Percentiles rank a stretch among this genome's conserved stretches.
Evolutionary conservation across 2,113 vertebrate genomes (phyloP).

Genomic region (Periophthalmodon schlosseri): DNA sequence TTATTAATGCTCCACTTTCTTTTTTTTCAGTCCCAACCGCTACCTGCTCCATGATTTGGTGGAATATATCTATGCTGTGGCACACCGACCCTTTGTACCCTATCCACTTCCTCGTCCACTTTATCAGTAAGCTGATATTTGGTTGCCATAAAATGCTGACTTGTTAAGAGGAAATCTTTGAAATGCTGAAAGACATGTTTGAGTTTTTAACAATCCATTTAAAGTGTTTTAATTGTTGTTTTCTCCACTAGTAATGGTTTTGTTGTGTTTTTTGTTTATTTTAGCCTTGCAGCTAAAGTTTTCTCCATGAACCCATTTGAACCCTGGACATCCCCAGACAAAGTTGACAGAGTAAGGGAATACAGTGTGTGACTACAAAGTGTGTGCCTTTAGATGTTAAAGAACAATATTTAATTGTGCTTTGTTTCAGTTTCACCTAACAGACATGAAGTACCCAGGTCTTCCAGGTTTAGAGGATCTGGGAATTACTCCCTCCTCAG

Average conservation of each 20-base stretch:
- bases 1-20: background rate
- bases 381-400: background rate
- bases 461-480: slow-evolving; percentile 93
- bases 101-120: slow-evolving; percentile 86
- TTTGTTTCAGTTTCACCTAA: slow-evolving; percentile 82
- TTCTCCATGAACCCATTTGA: slow-evolving; percentile 89
- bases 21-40: slow-evolving; percentile 80
- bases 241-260: background rate
- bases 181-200: background rate
- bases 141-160: background rate
- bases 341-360: slow-evolving; percentile 85
- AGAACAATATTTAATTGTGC: background rate
- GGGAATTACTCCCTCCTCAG: slow-evolving; percentile 78
- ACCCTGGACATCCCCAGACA: slow-evolving; percentile 89
- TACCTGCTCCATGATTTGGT: slow-evolving; percentile 91
- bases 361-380: too few relatives aligned
- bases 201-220: background rate
- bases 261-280: slow-evolving; percentile 28
- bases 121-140: slow-evolving; percentile 81
- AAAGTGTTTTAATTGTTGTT: background rate
- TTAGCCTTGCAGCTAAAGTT: slow-evolving; percentile 79
- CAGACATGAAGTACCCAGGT: slow-evolving; percentile 85
- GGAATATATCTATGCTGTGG: slow-evolving; percentile 81
- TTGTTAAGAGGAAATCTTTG: background rate
- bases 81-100: slow-evolving; percentile 79